Percentiles rank a stretch among this genome's conserved stretches.
Conservation (phyloP, 2,888 invertebrate species). For the Coleophora flavipennella region DNA sequence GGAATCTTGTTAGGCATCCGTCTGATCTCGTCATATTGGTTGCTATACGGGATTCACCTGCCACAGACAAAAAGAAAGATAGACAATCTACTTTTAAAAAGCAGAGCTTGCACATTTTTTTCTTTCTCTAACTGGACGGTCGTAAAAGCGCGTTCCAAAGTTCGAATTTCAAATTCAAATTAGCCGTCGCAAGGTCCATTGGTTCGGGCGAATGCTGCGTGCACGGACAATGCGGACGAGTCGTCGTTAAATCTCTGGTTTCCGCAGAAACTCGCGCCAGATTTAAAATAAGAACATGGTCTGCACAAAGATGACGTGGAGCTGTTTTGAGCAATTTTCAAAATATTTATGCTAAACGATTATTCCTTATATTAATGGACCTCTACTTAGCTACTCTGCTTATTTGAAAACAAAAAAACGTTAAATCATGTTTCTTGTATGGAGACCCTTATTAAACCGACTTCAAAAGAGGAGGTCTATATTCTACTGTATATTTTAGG, state of each 20-base stretch:
- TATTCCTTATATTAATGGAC: too few relatives aligned
- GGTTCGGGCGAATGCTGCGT: slow-evolving; percentile 39
- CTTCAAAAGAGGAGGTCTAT: too few relatives aligned
- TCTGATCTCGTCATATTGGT: slow-evolving; percentile 20
- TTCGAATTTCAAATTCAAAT: slow-evolving; percentile 58
- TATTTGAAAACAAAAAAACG: too few relatives aligned
- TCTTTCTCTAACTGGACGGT: slow-evolving; percentile 18
- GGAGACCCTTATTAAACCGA: too few relatives aligned
- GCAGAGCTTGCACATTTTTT: slow-evolving; percentile 15
- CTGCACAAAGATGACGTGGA: slow-evolving; percentile 33
- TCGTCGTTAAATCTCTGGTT: slow-evolving; percentile 63
- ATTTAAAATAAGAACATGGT: slow-evolving; percentile 61
- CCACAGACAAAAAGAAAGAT: slow-evolving; percentile 8
- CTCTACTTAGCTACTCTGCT: too few relatives aligned
- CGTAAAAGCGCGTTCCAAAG: slow-evolving; percentile 31
- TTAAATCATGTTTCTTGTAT: too few relatives aligned
- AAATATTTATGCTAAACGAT: too few relatives aligned
- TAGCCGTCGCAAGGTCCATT: slow-evolving; percentile 47
- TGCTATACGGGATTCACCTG: slow-evolving; percentile 56
- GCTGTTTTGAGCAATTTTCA: slow-evolving; percentile 12
- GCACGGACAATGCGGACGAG: slow-evolving; percentile 65
- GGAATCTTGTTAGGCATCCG: slow-evolving; percentile 25
- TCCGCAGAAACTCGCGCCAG: slow-evolving; percentile 60
- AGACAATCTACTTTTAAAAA: slow-evolving; percentile 3
- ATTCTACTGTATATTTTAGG: too few relatives aligned